A percentile compares a stretch with the other conserved stretches of the same genome.
These are phyloP conservation scores for Nyctibius bracteatus DNA, from an alignment of 2,113 vertebrate species.

Conservation along the genomic window DNA sequence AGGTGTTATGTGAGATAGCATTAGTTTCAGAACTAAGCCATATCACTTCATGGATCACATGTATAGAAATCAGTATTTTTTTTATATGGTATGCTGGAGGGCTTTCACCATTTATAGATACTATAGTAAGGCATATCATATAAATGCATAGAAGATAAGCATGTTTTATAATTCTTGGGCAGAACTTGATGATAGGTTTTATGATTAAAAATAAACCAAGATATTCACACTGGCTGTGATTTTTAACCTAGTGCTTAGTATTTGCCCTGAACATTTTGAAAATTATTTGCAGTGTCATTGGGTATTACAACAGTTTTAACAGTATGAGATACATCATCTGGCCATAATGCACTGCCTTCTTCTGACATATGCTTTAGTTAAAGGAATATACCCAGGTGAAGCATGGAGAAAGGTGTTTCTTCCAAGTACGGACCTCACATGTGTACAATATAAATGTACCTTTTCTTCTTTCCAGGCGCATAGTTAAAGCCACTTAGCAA, in stretches of 20 bases:
- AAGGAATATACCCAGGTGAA: not conserved
- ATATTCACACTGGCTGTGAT: not conserved
- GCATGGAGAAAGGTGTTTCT: not conserved
- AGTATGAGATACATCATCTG: not conserved
- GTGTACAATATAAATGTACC: not conserved
- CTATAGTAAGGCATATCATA: not conserved
- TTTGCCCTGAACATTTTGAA: not conserved
- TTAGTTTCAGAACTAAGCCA: too few species aligned
- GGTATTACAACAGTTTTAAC: not conserved
- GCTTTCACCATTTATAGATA: not conserved
- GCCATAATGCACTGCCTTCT: not conserved
- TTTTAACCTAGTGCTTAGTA: not conserved
- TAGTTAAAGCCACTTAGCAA: slow-evolving; percentile 1
- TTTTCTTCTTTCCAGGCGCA: slow-evolving; percentile 7
- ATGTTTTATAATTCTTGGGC: not conserved
- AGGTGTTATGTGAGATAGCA: too few species aligned
- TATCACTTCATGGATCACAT: too few species aligned
- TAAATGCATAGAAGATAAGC: not conserved
- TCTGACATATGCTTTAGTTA: not conserved
- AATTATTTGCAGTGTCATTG: not conserved
- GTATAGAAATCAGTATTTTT: not conserved
- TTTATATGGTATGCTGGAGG: rapidly evolving
- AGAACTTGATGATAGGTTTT: not conserved
- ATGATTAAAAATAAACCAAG: not conserved
- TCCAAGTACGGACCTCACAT: not conserved